phyloP scores from a whole-genome alignment of 2,113 vertebrate genomes.

The Psittacula cyanocephala region DNA sequence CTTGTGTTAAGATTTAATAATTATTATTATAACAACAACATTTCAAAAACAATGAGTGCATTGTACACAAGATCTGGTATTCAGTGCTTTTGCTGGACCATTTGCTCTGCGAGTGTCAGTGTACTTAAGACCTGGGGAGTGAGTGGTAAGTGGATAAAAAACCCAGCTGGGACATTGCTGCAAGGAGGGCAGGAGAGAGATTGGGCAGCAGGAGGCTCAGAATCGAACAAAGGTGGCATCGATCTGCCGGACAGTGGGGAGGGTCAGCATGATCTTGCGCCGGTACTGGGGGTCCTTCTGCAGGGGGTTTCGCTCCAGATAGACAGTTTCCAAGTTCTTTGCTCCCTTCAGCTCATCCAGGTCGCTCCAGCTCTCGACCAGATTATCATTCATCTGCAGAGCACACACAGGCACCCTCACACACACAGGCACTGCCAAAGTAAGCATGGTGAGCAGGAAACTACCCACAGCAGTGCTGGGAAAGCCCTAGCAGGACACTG shows the following conservation, averaged over 20 bases:
- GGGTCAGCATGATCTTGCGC: slow-evolving; percentile 94
- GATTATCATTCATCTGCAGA: slow-evolving; percentile 96
- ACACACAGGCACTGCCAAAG: neutral
- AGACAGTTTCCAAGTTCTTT: slow-evolving; percentile 90
- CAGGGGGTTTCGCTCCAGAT: slow-evolving; percentile 94
- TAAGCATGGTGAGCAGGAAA: neutral
- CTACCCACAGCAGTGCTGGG: accelerated
- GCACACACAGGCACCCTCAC: neutral
- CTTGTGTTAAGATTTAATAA: slow-evolving; percentile 61
- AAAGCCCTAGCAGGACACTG: neutral
- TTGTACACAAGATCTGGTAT: slow-evolving; percentile 27
- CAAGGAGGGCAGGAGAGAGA: neutral
- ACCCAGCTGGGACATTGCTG: slow-evolving; percentile 25
- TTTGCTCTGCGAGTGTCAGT: slow-evolving; percentile 38
- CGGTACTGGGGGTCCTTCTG: slow-evolving; percentile 97
- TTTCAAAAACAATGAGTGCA: slow-evolving; percentile 57
- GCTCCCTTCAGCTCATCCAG: slow-evolving; percentile 95
- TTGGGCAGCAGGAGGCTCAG: slow-evolving; percentile 71
- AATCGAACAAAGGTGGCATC: slow-evolving; percentile 96
- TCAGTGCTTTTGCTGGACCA: slow-evolving; percentile 64
- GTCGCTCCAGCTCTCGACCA: slow-evolving; percentile 94
- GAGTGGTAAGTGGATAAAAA: slow-evolving; percentile 54
- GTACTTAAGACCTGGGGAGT: slow-evolving; percentile 47
- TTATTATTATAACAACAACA: slow-evolving; percentile 22
- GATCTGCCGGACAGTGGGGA: slow-evolving; percentile 93